Evolutionary conservation across 2,888 invertebrate genomes (phyloP).

Genomic region (Tinea trinotella): DNA sequence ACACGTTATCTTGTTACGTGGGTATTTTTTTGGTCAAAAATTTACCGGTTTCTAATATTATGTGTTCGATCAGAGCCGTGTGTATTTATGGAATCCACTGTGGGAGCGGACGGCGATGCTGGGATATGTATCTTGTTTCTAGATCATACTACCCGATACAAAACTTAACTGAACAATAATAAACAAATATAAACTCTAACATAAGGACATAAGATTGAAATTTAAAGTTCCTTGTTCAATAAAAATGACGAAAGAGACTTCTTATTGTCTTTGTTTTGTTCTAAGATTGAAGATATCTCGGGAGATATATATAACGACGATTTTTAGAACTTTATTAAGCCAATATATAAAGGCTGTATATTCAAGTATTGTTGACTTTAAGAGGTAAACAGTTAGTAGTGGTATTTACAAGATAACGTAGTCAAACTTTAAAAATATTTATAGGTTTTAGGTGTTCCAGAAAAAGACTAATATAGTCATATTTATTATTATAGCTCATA

Average conservation of each 20-base stretch:
- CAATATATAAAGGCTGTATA: neutral
- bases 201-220: slow-evolving; percentile 41
- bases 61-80: slow-evolving; percentile 34
- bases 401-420: no score
- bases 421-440: no score
- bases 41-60: slow-evolving; percentile 43
- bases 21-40: slow-evolving; percentile 44
- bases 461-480: no score
- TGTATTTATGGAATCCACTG: slow-evolving; percentile 55
- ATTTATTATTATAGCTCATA: no score
- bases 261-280: neutral
- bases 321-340: neutral
- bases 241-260: neutral
- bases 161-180: slow-evolving; percentile 57
- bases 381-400: no score
- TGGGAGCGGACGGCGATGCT: slow-evolving; percentile 39
- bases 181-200: slow-evolving; percentile 54
- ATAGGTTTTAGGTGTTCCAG: no score
- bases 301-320: neutral
- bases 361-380: no score
- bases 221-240: neutral
- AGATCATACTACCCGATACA: slow-evolving; percentile 55
- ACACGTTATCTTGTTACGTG: slow-evolving; percentile 61
- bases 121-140: slow-evolving; percentile 53
- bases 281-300: neutral